Evolutionary conservation across 2,888 invertebrate genomes (phyloP).

Genomic region (Drosophila affinis): DNA sequence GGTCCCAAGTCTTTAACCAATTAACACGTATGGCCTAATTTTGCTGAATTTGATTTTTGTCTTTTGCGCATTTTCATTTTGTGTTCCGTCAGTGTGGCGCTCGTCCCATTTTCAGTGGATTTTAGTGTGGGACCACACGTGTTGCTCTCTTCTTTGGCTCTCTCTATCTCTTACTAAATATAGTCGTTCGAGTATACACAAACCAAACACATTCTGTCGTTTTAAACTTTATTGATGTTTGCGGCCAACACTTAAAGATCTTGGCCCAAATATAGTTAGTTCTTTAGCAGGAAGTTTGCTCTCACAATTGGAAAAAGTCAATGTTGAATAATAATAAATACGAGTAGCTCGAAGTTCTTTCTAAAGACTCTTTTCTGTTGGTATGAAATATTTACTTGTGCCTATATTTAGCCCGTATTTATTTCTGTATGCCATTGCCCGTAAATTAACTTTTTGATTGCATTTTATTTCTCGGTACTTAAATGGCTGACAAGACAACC

Average conservation of each 20-base stretch:
- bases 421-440: neutral
- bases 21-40: constrained; percentile 50
- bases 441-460: constrained; percentile 1
- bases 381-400: neutral
- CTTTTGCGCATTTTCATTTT: constrained; percentile 36
- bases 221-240: constrained; percentile 36
- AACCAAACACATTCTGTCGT: constrained; percentile 15
- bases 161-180: constrained; percentile 3
- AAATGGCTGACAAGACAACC: neutral
- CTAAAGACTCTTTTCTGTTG: neutral
- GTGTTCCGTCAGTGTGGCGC: neutral
- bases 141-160: constrained; percentile 24
- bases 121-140: constrained; percentile 25
- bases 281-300: constrained; percentile 29
- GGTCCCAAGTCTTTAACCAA: neutral
- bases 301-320: constrained; percentile 7
- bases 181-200: neutral
- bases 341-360: neutral
- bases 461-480: neutral
- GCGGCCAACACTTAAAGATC: constrained; percentile 13
- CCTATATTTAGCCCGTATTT: neutral
- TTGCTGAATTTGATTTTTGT: constrained; percentile 9
- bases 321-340: constrained; percentile 9
- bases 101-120: neutral
- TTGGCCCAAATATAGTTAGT: neutral